Base-by-base conservation (phyloP, 2,797 vertebrate genomes). In the Siniperca undulata region DNA sequence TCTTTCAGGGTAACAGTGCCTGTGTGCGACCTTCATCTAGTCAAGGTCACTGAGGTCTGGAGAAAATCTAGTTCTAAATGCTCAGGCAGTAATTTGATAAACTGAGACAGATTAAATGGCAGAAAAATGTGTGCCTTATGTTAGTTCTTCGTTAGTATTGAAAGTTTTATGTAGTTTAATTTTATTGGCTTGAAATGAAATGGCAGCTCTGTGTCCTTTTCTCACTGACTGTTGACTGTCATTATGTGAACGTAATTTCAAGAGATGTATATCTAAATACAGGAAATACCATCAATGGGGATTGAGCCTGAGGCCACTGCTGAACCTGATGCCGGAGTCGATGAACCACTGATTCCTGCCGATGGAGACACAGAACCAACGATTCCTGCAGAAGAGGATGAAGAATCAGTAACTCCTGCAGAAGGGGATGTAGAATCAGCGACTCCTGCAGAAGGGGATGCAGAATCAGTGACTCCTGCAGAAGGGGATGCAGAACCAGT, bases 21-120 rank as follows among this genome's bases (percentile, higher is more conserved):
- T 36, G 12, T 38, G 38, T 30, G 20, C 1, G n/a, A 34, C 53
- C 27, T 52, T 50, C 19, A 30, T 55, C 9, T 48, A 8, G 6
- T 64, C 10, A 55, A 55, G 24, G 7, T 69, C 36, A 20, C 5
- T 30, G 19, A 72, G 38, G 22, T 53, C 62, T 72, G 40, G 10
- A 24, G 42, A 74, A 71, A 55, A 72, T 79, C 38, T 44, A 48
- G 34, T 53, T 64, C 22, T 30, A 44, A 40, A 69, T 77, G 72
- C 40, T 56, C 11, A 62, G 56, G 70, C 66, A 34, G 66, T n/a
- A 8, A 19, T 79, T 74, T 46, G 72, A 87, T 70, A 27, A 70
- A 24, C 20, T 48, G 11, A 81, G 56, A 30, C 3, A 0, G 64
- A 67, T 62, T 30, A 68, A 55, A 30, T 78, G 27, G 53, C 44